These are phyloP conservation scores for Eurystomus glaucurus DNA, from an alignment of 2,797 vertebrate genomes.

Conservation along the genomic window DNA sequence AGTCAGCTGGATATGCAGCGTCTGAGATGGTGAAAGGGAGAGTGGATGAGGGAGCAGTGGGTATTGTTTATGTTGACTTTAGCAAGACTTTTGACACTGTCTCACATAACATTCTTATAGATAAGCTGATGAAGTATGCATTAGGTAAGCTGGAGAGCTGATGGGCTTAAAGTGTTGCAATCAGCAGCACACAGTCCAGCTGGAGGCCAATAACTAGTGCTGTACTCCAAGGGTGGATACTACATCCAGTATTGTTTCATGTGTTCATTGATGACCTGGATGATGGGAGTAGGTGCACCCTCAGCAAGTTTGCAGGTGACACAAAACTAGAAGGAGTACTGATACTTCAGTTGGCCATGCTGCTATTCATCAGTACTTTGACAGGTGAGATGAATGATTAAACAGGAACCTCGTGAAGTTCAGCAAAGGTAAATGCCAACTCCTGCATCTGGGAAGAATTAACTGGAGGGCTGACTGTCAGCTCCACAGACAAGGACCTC, in stretches of 20 bases:
- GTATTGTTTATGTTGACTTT: too few species aligned
- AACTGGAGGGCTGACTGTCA: neutral
- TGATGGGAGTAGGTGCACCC: neutral
- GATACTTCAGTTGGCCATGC: accelerated
- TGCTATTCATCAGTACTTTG: neutral
- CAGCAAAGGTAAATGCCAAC: neutral
- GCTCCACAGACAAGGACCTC: neutral
- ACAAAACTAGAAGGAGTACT: too few species aligned
- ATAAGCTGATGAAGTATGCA: neutral
- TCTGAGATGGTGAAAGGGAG: neutral
- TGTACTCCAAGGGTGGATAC: neutral
- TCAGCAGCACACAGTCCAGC: neutral
- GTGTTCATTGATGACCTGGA: neutral
- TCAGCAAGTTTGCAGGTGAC: too few species aligned
- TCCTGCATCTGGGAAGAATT: neutral
- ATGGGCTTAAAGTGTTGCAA: neutral
- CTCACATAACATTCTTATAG: neutral
- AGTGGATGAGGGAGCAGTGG: neutral
- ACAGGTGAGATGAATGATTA: neutral
- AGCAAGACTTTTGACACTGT: too few species aligned
- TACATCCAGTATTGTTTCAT: neutral
- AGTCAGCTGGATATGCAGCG: neutral
- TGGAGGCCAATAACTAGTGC: neutral
- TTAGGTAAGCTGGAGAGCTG: neutral
- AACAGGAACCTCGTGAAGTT: neutral